Evolutionary conservation across 1,140 invertebrate genomes (phyloP).

Genomic region (Coelopa frigida): DNA sequence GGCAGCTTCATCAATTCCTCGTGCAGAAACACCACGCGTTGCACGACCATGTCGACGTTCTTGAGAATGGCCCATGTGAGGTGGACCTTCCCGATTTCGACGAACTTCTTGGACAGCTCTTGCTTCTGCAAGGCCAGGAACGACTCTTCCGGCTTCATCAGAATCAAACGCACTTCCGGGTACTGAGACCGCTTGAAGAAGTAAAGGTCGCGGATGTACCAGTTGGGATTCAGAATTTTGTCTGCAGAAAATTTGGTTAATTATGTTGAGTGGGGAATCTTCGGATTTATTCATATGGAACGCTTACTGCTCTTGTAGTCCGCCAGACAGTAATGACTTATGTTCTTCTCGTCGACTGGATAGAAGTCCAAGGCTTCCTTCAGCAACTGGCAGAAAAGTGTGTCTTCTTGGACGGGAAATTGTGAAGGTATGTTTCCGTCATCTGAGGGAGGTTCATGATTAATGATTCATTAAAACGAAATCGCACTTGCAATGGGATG

Average conservation of each 20-base stretch:
- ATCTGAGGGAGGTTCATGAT: conserved; percentile 53
- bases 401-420: conserved; percentile 98
- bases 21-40: conserved; percentile 95
- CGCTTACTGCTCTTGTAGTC: conserved; percentile 95
- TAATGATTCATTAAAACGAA: too few relatives aligned
- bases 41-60: conserved; percentile 88
- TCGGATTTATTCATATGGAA: conserved; percentile 1
- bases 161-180: conserved; percentile 90
- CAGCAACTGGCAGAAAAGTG: conserved; percentile 92
- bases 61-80: conserved; percentile 85
- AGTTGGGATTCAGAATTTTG: conserved; percentile 64
- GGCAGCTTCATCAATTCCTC: conserved; percentile 98
- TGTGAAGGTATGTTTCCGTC: conserved; percentile 94
- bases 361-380: conserved; percentile 96
- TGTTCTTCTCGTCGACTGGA: conserved; percentile 83
- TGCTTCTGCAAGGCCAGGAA: conserved; percentile 87
- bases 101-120: conserved; percentile 88
- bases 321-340: conserved; percentile 88
- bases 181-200: conserved; percentile 99
- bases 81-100: conserved; percentile 93
- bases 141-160: conserved; percentile 88
- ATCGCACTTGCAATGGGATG: neutral
- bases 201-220: conserved; percentile 95
- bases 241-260: conserved; percentile 14
- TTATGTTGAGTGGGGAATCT: neutral